Evolutionary conservation across 2,113 vertebrate species (phyloP).

Genomic region (Paratilapia polleni): DNA sequence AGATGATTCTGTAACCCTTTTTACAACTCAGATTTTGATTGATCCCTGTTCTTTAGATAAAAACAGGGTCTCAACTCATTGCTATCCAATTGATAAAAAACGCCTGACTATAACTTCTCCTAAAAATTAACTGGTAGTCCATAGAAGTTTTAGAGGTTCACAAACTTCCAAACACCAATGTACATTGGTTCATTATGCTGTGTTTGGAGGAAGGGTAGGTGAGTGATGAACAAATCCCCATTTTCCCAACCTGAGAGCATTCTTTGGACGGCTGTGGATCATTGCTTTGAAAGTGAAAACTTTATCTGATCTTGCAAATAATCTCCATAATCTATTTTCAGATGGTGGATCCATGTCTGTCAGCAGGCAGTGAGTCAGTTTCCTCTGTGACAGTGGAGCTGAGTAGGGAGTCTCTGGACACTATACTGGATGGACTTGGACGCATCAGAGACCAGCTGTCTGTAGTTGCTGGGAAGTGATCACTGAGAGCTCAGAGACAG

Average conservation of each 20-base stretch:
- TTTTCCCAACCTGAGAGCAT: no score
- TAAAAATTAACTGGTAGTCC: no score
- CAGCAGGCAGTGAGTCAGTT: constrained; percentile 69
- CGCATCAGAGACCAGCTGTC: constrained; percentile 92
- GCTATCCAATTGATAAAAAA: no score
- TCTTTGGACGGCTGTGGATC: background rate
- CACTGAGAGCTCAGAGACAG: background rate
- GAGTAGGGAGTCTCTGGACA: constrained; percentile 93
- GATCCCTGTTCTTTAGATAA: no score
- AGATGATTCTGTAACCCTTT: no score
- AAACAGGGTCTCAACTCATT: no score
- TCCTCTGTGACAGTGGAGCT: constrained; percentile 90
- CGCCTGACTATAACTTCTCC: no score
- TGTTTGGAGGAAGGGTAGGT: background rate
- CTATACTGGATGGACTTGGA: constrained; percentile 93
- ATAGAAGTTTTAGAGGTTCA: no score
- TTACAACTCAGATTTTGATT: no score
- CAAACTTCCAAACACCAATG: background rate
- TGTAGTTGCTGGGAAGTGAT: constrained; percentile 86
- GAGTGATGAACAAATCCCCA: no score
- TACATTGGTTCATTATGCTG: background rate
- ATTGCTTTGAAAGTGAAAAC: background rate
- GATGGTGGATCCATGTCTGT: constrained; percentile 86
- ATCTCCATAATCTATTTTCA: constrained; percentile 56
- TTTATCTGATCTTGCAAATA: background rate